phyloP scores from a whole-genome alignment of 2,888 invertebrate species.

The Julus scandinavius region DNA sequence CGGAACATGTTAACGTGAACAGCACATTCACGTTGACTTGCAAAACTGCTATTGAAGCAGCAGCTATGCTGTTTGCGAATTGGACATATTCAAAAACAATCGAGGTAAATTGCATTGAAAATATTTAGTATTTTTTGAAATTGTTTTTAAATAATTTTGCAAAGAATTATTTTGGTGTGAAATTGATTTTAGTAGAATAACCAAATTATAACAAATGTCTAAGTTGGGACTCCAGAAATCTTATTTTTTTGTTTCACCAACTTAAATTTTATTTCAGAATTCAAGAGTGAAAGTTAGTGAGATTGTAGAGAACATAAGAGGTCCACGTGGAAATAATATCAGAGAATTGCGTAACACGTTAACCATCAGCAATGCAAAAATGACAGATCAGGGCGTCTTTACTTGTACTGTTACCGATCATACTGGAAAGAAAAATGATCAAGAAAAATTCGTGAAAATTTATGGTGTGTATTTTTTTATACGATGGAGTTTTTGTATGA shows the following conservation, averaged over 20 bases:
- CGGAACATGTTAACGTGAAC: conserved; percentile 60
- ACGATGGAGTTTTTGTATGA: background rate
- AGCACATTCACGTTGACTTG: conserved; percentile 60
- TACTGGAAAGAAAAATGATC: conserved; percentile 55
- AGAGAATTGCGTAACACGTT: conserved; percentile 56
- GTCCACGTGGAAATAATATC: conserved; percentile 52
- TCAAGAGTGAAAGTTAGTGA: conserved; percentile 49
- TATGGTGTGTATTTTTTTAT: conserved; percentile 52
- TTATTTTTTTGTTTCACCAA: too few relatives aligned
- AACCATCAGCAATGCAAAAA: conserved; percentile 53
- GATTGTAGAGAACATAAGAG: conserved; percentile 49
- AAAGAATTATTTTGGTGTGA: too few relatives aligned
- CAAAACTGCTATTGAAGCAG: conserved; percentile 59
- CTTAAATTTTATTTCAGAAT: conserved; percentile 47
- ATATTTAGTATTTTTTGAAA: too few relatives aligned
- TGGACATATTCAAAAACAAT: conserved; percentile 60
- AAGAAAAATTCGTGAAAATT: conserved; percentile 56
- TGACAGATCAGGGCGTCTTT: conserved; percentile 57
- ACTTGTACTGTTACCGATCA: conserved; percentile 57
- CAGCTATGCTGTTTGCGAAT: conserved; percentile 59
- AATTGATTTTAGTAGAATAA: too few relatives aligned
- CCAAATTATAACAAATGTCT: too few relatives aligned
- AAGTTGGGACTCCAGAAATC: too few relatives aligned
- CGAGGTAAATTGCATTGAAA: conserved; percentile 49
- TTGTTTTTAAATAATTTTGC: too few relatives aligned